These are phyloP conservation scores for Reticulitermes speratus DNA, from an alignment of 1,140 invertebrate species.

Conservation along the genomic window DNA sequence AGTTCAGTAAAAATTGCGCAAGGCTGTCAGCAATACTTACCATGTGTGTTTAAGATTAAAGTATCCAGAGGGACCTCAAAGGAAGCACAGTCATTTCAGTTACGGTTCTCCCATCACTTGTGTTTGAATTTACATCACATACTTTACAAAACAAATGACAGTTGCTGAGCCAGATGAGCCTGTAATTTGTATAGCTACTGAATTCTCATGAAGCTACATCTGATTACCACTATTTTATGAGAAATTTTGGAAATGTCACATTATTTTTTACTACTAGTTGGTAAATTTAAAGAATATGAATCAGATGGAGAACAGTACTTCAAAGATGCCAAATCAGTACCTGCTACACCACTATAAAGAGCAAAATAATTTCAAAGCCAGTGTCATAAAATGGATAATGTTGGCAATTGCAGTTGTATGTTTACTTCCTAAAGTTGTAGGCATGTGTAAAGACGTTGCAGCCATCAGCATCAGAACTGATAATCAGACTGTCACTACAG, in stretches of 20 bases:
- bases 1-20: too few species aligned
- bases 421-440: not conserved
- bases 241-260: not conserved
- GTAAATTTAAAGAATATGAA: not conserved
- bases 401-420: not conserved
- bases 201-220: too few species aligned
- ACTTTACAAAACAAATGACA: too few species aligned
- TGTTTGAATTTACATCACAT: too few species aligned
- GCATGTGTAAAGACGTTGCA: too few species aligned
- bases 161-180: too few species aligned
- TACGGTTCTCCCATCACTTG: too few species aligned
- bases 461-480: not conserved
- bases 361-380: not conserved
- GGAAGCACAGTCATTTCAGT: too few species aligned
- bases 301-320: not conserved
- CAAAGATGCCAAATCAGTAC: not conserved
- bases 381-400: not conserved
- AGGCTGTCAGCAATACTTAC: too few species aligned
- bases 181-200: too few species aligned
- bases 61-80: too few species aligned
- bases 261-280: not conserved
- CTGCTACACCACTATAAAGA: not conserved
- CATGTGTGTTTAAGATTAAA: too few species aligned
- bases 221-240: not conserved
- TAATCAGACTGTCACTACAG: not conserved